Base-by-base conservation (phyloP, 2,113 vertebrate species). In the Hippolais icterina region DNA sequence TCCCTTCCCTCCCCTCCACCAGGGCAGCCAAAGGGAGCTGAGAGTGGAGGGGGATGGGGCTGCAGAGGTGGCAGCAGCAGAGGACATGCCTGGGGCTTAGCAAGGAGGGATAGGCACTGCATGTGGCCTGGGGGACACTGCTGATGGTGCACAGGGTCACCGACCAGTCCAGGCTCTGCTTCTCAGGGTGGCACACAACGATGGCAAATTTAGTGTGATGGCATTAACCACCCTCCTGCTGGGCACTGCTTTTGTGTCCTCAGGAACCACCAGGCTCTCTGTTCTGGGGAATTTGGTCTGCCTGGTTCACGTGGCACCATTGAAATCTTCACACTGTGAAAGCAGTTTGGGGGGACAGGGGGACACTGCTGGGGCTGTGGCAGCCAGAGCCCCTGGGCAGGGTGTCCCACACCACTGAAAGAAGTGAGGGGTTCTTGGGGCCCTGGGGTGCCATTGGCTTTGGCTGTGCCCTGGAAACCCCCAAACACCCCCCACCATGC, bases 21-120 rank as follows among this genome's bases (percentile, higher is more conserved):
- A 1, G 64, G 37, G 19, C 50, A 82, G 87, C 53, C 70, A 52
- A 44, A 76, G 44, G 31, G 59, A 53, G 31, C 66, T 28, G 75
- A 35, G 44, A 59, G 29, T 1, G 1, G 22, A 15, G 5, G 4
- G 18, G 14, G 9, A 11, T 0, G 0, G 16, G 13, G 25, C 41
- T 85, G 80, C 29, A 70, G 65, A n/a, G 20, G 42, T 61, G 52
- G 37, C 81, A 87, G 14, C 68, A 49, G 31, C 47, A n/a, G 0
- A 1, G 37, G 65, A 91, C 23, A 10, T 12, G 35, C 7, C 42
- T 44, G 37, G 19, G 44, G 21, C 68, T 70, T 2, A 11, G 63
- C 5, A 6, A 69, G 28, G 39, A 70, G 37, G 12, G 24, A 11
- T 35, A 50, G 52, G 8, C 5, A 19, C 39, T 49, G 19, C 13